Evolutionary conservation across 2,888 invertebrate species (phyloP), one percentile per base, ranked within the genome.

Genomic region (Synergus itoensis): DNA sequence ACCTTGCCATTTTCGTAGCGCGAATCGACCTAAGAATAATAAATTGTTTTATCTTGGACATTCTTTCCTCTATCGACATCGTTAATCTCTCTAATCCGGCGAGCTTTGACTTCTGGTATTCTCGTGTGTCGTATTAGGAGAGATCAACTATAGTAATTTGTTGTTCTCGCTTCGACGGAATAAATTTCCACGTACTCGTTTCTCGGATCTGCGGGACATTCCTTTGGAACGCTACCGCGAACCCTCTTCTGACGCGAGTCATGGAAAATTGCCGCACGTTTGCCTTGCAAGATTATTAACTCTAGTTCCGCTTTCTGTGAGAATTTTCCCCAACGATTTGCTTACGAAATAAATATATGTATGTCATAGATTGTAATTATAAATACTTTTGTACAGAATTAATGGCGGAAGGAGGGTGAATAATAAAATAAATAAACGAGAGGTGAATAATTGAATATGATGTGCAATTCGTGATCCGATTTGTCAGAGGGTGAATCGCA

Each of bases 81-180:
- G 83, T 83, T 83, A 82, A 83, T 83, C 84, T 83, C 80, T 81
- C 82, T 82, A 83, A 82, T 78, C 81, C 80, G 77, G 76, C 80
- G 80, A 76, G 81, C 79, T 81, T 83, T 85, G 80, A 83, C 85
- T 79, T 86, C 86, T 86, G 86, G 86, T 87, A 90, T 90, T 90
- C 89, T 88, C 84, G 86, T 87, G 86, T 84, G 87, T 91, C 90
- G 88, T 88, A 91, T 91, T 91, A 90, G 91, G 90, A 90, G 87
- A 90, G 89, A 91, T 91, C 91, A 89, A 89, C 88, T 89, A 88
- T 87, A 83, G 91, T 90, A 91, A 91, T 91, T 91, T 91, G 91
- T 91, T 91, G 91, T 90, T 91, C 88, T 89, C 90, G 90, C 89
- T 89, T 89, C 88, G 85, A 81, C 87, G 86, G 91, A 91, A 91